A percentile compares a stretch with the other conserved stretches of the same genome.
phyloP scores from a whole-genome alignment of 2,113 vertebrate genomes.

The Trogon surrucura region DNA sequence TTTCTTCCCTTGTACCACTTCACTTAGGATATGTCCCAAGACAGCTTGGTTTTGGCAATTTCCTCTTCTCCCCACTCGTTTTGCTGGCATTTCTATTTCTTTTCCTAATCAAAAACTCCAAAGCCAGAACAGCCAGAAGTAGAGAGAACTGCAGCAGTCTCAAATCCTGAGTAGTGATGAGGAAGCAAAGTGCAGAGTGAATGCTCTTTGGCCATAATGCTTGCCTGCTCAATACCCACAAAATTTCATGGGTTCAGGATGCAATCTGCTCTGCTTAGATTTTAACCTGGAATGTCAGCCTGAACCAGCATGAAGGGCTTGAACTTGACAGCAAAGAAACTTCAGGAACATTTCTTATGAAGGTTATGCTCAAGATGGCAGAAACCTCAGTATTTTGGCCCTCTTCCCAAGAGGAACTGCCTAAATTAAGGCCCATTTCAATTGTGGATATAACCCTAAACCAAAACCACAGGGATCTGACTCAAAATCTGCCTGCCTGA shows the following conservation, averaged over 20 bases:
- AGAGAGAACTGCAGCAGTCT: background rate
- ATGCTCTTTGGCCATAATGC: background rate
- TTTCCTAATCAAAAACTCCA: background rate
- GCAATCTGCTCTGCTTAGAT: background rate
- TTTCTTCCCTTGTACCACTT: background rate
- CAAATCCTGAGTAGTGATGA: background rate
- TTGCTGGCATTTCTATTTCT: background rate
- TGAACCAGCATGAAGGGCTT: background rate
- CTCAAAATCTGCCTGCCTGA: slow-evolving; percentile 41
- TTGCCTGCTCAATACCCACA: background rate
- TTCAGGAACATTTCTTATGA: slow-evolving; percentile 13
- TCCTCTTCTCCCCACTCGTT: background rate
- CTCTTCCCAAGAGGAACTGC: slow-evolving; percentile 55
- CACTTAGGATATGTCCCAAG: background rate
- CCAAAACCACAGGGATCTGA: slow-evolving; percentile 60
- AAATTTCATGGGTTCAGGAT: background rate
- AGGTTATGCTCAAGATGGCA: slow-evolving; percentile 42
- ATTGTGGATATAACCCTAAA: slow-evolving; percentile 60
- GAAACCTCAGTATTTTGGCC: slow-evolving; percentile 60
- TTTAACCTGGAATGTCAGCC: slow-evolving; percentile 15
- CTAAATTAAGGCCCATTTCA: slow-evolving; percentile 63
- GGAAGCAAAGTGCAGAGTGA: background rate
- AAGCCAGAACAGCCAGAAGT: slow-evolving; percentile 9
- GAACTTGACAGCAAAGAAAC: slow-evolving; percentile 32
- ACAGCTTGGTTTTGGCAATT: background rate